A percentile compares a stretch with the other conserved stretches of the same genome.
phyloP scores from a whole-genome alignment of 1,140 invertebrate genomes.

The Megalonaias nervosa region DNA sequence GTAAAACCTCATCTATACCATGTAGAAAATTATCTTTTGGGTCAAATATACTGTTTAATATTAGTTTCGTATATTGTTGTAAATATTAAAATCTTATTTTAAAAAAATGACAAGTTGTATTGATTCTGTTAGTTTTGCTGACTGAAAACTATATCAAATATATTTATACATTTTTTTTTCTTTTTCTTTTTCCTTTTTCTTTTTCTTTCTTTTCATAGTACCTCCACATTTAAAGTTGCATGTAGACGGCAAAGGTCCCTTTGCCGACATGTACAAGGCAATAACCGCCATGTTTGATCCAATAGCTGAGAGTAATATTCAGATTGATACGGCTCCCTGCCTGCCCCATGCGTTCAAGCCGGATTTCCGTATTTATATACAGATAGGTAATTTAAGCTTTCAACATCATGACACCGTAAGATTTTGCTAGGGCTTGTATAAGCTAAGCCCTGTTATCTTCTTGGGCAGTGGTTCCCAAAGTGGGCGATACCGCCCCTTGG shows the following conservation, averaged over 20 bases:
- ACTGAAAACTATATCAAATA: neutral
- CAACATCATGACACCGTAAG: no score
- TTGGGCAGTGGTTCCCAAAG: no score
- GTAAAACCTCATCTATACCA: no score
- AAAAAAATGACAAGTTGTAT: no score
- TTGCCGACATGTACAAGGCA: conserved; percentile 68
- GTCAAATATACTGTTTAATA: no score
- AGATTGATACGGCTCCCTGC: conserved; percentile 58
- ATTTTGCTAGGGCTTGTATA: no score
- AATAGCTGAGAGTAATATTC: conserved; percentile 41
- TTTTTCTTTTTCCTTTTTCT: neutral
- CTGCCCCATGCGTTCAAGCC: conserved; percentile 62
- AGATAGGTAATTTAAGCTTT: conserved; percentile 47
- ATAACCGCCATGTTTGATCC: conserved; percentile 67
- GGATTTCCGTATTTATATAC: conserved; percentile 57
- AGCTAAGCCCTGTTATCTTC: no score
- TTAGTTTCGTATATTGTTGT: no score
- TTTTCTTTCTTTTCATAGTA: conserved; percentile 19
- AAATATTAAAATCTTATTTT: no score
- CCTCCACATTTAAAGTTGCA: conserved; percentile 64
- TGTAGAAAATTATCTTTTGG: no score
- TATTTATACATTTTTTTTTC: neutral
- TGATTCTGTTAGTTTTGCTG: no score
- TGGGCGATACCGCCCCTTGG: no score
- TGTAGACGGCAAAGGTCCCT: conserved; percentile 63